A percentile compares a stretch with the other conserved stretches of the same genome.
Conservation (phyloP, 2,113 vertebrate genomes). For the Canis aureus region DNA sequence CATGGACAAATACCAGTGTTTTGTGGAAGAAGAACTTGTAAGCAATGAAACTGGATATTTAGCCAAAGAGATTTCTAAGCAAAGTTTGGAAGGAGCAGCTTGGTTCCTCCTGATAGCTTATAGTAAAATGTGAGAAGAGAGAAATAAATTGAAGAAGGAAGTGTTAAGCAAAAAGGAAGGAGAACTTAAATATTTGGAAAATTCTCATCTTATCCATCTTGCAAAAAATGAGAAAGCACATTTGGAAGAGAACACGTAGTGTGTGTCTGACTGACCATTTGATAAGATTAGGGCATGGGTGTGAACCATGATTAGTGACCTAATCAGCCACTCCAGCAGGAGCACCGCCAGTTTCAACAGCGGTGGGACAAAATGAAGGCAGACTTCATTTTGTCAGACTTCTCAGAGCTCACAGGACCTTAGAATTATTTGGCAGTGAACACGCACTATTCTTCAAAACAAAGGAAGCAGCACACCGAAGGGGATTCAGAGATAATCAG, state of each 20-base stretch:
- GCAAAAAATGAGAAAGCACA: background rate
- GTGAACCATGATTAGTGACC: background rate
- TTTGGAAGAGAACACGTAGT: background rate
- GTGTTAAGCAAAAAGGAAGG: background rate
- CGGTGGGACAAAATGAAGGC: constrained; percentile 3
- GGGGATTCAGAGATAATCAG: background rate
- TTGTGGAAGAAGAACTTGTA: background rate
- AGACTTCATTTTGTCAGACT: background rate
- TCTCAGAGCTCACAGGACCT: background rate
- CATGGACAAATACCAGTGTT: background rate
- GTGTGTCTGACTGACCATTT: background rate
- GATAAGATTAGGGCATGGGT: constrained; percentile 9
- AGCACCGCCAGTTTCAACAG: background rate
- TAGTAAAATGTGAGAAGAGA: background rate
- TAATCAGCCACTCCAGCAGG: background rate
- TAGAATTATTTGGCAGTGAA: background rate
- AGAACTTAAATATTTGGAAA: constrained; percentile 28
- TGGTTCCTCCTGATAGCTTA: background rate
- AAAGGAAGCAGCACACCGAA: background rate
- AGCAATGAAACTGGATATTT: constrained; percentile 1
- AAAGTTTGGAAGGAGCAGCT: background rate
- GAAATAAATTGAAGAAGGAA: constrained; percentile 1
- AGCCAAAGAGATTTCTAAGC: constrained; percentile 1
- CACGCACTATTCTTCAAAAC: background rate
- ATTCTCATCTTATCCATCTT: background rate